Evolutionary conservation across 2,797 vertebrate species (phyloP).

Genomic region (Acrossocheilus wenchowensis): DNA sequence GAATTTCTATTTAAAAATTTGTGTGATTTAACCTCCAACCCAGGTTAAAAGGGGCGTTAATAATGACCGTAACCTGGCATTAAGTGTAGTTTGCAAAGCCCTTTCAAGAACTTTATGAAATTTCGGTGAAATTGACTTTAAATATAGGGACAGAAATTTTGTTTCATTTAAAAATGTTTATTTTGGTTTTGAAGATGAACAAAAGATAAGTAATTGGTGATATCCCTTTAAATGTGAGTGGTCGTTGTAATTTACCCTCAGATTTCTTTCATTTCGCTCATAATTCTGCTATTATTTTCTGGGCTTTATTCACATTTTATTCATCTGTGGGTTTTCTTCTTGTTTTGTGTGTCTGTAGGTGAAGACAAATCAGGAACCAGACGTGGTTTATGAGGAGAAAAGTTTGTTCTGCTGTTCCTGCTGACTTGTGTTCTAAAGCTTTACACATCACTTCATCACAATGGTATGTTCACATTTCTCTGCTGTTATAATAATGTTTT

Average conservation of each 20-base stretch:
- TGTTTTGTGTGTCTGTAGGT: conserved; percentile 18
- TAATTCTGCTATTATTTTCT: not conserved
- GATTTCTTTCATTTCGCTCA: not conserved
- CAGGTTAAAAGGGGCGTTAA: not conserved
- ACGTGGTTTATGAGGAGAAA: not conserved
- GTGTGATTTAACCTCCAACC: not conserved
- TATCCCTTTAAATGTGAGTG: not conserved
- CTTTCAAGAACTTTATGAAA: not conserved
- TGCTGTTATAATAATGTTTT: not conserved
- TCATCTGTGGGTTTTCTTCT: not conserved
- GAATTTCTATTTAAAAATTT: not conserved
- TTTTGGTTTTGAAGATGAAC: not conserved
- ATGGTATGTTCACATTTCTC: not conserved
- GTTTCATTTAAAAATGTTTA: not conserved
- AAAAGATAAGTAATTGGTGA: not conserved
- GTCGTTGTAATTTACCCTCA: not conserved
- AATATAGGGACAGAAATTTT: not conserved
- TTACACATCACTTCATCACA: not conserved
- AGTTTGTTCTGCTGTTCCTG: not conserved
- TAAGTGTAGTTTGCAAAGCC: too few relatives aligned
- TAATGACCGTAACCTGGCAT: too few relatives aligned
- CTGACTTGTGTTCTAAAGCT: not conserved
- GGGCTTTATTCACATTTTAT: not conserved
- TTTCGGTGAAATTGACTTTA: not conserved
- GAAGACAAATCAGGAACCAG: conserved; percentile 10